These are phyloP conservation scores for Quadroppia sp. DNA, from an alignment of 2,888 invertebrate genomes.

Conservation along the genomic window DNA sequence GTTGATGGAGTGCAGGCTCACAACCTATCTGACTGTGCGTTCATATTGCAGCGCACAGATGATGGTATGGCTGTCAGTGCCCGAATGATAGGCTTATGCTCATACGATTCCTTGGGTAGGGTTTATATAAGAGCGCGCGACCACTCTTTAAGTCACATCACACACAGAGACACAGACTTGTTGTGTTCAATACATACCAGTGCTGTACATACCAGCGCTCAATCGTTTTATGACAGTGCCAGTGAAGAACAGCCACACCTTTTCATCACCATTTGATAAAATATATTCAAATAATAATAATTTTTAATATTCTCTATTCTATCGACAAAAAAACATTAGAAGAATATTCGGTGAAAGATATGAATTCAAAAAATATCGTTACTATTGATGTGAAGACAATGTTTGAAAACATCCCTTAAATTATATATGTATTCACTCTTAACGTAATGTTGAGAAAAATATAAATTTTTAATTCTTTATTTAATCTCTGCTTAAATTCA, in stretches of 20 bases:
- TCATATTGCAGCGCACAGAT: not conserved
- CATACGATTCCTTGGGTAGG: not conserved
- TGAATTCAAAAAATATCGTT: no score
- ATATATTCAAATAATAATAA: no score
- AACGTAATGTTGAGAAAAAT: no score
- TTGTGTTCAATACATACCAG: not conserved
- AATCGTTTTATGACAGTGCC: no score
- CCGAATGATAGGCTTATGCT: not conserved
- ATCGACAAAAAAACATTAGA: no score
- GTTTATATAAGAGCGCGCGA: not conserved
- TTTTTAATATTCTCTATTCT: not conserved
- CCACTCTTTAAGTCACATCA: not conserved
- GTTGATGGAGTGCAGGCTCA: not conserved
- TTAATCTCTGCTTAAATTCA: no score
- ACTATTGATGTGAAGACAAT: no score
- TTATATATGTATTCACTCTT: no score
- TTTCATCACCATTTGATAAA: slow-evolving; percentile 19
- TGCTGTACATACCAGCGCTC: no score
- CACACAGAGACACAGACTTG: not conserved
- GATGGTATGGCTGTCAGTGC: not conserved
- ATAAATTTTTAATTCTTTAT: no score
- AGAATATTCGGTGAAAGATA: no score
- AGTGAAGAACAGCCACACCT: slow-evolving; percentile 15
- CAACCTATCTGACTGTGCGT: not conserved
- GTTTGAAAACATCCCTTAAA: no score